Evolutionary conservation across 30 jellyfish, hydroid and myxozoan genomes (phyloP).

Genomic region (Hydractinia echinata): DNA sequence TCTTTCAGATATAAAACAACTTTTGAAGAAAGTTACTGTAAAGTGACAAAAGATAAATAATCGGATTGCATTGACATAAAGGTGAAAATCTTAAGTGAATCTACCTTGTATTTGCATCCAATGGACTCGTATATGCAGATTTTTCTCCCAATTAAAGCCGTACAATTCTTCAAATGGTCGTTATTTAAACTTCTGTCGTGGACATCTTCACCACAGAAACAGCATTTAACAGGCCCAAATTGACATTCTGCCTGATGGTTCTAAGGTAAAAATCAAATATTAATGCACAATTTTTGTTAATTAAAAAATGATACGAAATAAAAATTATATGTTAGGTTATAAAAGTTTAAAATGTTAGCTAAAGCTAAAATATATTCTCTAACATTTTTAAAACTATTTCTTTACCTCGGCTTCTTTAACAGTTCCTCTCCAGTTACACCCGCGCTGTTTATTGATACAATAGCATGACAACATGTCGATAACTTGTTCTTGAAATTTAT

Average conservation of each 20-base stretch:
- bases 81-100: background rate
- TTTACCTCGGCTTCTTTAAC: too few species aligned
- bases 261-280: background rate
- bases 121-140: background rate
- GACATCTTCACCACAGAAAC: background rate
- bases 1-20: too few species aligned
- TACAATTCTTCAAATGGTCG: background rate
- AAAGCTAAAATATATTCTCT: too few species aligned
- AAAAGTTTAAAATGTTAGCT: too few species aligned
- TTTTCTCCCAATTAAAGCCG: background rate
- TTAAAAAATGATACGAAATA: too few species aligned
- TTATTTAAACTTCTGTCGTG: background rate
- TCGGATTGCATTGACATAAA: background rate
- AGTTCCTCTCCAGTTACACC: too few species aligned
- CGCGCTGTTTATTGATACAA: too few species aligned
- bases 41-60: background rate
- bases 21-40: background rate
- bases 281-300: too few species aligned
- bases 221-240: slow-evolving; percentile 8
- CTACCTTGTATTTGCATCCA: background rate
- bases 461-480: too few species aligned
- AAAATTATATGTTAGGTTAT: too few species aligned
- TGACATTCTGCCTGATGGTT: background rate
- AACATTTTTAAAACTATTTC: too few species aligned
- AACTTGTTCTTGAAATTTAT: too few species aligned